Evolutionary conservation across 2,797 vertebrate species (phyloP), one percentile per base, ranked within the genome.

Genomic region (Tangara arthus): DNA sequence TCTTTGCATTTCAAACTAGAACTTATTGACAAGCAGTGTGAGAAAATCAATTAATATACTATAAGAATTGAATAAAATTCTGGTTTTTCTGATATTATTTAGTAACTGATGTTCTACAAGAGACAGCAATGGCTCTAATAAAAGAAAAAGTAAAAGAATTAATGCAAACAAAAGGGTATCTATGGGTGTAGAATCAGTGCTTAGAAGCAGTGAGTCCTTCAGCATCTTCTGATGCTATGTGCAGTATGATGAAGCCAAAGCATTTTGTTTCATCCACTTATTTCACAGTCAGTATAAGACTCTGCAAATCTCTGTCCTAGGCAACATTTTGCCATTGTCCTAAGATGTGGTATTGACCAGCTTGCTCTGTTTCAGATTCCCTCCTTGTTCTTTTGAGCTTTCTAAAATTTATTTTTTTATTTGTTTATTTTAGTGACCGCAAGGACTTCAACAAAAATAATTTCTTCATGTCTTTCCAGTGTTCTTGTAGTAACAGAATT

Each of bases 151-250:
- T 44, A 75, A 30, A 81, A 60, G 0, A 56, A 70, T 27, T 41
- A 26, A 41, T 41, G 16, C 3, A 56, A 59, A 69, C 5, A 21
- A 55, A 52, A 52, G 6, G 2, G 5, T 41, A 41, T 13, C 16
- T 26, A 3, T 5, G 2, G 5, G 10, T 35, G 9, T 28, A 32
- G 22, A 76, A 55, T 42, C 41, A 39, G 19, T 60, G 16, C 23
- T 64, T 64, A 60, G 39, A 87, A 59, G 15, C 59, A 83, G 5
- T 18, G 7, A 46, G 3, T 42, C 17, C 44, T 86, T 68, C 22
- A 52, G 3, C 7, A 35, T 49, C 41, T 49, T 53, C n/a, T 69
- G 27, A 26, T 32, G 7, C 2, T 37, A 5, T 1, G 0, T 80
- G 39, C 15, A 32, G 37, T 34, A 16, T 11, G 8, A 46, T 32